Percentiles rank a stretch among this genome's conserved stretches.
Conservation (phyloP, 2,797 vertebrate species). For the Monodelphis domestica region DNA sequence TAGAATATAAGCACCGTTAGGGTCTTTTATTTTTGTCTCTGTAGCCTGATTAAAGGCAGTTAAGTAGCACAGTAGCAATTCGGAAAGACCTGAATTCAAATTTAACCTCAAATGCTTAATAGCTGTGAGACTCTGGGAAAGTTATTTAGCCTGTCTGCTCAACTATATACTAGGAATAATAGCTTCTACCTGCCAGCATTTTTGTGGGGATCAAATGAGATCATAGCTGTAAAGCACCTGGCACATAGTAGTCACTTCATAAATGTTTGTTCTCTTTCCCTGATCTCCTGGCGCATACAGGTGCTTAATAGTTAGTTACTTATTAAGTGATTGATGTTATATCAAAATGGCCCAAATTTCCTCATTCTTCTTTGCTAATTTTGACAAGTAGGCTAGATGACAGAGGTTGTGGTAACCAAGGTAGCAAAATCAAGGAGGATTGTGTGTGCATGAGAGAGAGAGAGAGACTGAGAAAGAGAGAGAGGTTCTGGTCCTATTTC, state of each 20-base stretch:
- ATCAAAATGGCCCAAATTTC: slow-evolving; percentile 7
- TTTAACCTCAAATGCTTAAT: not conserved
- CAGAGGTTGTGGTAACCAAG: not conserved
- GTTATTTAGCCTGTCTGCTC: not conserved
- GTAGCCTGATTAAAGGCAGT: not conserved
- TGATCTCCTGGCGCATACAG: not conserved
- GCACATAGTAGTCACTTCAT: not conserved
- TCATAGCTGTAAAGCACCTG: not conserved
- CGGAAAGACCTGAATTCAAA: not conserved
- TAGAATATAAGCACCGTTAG: not conserved
- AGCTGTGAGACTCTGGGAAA: not conserved
- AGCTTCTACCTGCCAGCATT: not conserved
- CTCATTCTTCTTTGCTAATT: slow-evolving; percentile 22
- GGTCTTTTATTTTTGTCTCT: not conserved
- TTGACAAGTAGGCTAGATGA: slow-evolving; percentile 18
- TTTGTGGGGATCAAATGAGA: not conserved
- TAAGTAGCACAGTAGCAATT: not conserved
- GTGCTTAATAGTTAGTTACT: not conserved
- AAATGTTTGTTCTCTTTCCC: not conserved
- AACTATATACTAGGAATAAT: not conserved
- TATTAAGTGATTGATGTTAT: not conserved
- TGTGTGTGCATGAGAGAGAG: not conserved
- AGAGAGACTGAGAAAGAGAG: not conserved
- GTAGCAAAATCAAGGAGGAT: not conserved
- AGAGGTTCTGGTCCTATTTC: not conserved